Conservation (phyloP, 1,140 invertebrate genomes). For the Drosophila baimaii region DNA sequence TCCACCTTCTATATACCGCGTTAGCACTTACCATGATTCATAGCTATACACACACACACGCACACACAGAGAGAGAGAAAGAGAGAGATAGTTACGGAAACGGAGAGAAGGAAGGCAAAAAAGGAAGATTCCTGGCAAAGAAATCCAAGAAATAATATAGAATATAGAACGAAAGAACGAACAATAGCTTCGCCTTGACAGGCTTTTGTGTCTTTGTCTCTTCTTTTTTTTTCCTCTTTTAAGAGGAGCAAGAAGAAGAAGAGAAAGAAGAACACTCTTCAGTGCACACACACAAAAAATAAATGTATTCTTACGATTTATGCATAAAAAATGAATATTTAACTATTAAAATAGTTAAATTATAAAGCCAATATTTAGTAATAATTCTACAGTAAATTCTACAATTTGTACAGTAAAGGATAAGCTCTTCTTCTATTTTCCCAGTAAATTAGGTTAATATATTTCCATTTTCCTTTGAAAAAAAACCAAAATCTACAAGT, state of each 20-base stretch:
- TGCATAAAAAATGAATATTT: not conserved
- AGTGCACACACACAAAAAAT: not conserved
- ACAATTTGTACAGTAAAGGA: not conserved
- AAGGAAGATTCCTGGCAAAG: conserved; percentile 8
- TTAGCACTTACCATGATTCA: conserved; percentile 77
- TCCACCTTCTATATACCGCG: conserved; percentile 27
- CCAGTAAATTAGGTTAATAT: too few species aligned
- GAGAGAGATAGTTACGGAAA: conserved; percentile 9
- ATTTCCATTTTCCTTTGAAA: too few species aligned
- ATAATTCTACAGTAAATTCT: not conserved
- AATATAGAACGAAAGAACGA: conserved; percentile 28
- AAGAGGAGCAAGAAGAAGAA: not conserved
- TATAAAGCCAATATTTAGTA: not conserved
- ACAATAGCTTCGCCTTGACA: conserved; percentile 44
- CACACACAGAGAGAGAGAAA: not conserved
- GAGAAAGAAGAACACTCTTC: not conserved
- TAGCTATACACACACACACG: conserved; percentile 53
- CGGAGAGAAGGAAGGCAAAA: conserved; percentile 15
- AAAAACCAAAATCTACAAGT: too few species aligned
- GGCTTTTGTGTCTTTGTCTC: conserved; percentile 43
- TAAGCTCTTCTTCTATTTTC: too few species aligned
- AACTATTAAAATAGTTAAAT: not conserved
- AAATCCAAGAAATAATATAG: conserved; percentile 21
- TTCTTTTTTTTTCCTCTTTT: not conserved
- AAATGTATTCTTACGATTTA: not conserved